phyloP scores from a whole-genome alignment of 2,888 invertebrate species.

The Chouioia cunea region DNA sequence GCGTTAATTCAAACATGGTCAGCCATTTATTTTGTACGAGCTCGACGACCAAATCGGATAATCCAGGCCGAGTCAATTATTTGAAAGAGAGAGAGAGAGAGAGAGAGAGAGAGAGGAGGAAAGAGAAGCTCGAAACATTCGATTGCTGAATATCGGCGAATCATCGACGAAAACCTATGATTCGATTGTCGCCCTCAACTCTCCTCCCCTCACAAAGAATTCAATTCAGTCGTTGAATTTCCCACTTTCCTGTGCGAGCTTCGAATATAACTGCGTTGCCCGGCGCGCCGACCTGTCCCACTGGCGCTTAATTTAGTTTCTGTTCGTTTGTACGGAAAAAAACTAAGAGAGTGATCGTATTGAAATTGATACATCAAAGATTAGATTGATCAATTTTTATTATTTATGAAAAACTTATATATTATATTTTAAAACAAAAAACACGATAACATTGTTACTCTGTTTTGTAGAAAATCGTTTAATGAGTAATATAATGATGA shows the following conservation, averaged over 20 bases:
- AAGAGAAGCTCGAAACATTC: constrained; percentile 52
- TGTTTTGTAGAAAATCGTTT: too few relatives aligned
- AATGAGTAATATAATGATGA: too few relatives aligned
- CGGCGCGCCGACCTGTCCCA: background rate
- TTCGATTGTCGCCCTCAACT: constrained; percentile 50
- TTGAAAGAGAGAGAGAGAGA: constrained; percentile 44
- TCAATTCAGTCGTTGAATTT: constrained; percentile 36
- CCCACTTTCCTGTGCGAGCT: constrained; percentile 3
- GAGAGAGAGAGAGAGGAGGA: background rate
- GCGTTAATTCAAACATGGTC: constrained; percentile 50
- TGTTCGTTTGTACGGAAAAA: background rate
- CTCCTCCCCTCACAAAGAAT: constrained; percentile 18
- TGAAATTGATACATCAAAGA: constrained; percentile 3
- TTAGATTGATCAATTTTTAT: too few relatives aligned
- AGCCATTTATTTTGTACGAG: constrained; percentile 52
- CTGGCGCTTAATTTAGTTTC: constrained; percentile 22
- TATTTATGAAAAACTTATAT: too few relatives aligned
- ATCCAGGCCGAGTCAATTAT: constrained; percentile 63
- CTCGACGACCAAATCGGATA: constrained; percentile 49
- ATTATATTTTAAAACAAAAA: too few relatives aligned
- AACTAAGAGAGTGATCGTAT: background rate
- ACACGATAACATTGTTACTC: too few relatives aligned
- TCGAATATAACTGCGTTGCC: constrained; percentile 5
- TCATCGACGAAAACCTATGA: constrained; percentile 58
- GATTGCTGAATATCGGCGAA: constrained; percentile 62